A percentile compares a stretch with the other conserved stretches of the same genome.
These are phyloP conservation scores for Phrynocephalus forsythii DNA, from an alignment of 2,797 vertebrate species.

Conservation along the genomic window DNA sequence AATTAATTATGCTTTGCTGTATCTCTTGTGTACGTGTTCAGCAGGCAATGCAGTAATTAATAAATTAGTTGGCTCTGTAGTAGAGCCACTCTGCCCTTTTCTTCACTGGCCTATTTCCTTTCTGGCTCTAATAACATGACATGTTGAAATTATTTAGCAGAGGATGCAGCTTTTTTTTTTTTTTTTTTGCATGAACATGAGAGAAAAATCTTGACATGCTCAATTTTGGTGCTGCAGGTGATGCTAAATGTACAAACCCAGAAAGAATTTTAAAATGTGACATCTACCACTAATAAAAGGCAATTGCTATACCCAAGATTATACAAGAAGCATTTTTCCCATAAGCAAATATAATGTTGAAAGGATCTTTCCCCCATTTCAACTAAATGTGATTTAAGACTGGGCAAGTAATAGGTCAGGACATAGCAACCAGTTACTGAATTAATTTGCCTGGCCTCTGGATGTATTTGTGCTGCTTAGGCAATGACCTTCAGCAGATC, in stretches of 20 bases:
- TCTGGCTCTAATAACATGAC: background rate
- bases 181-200: background rate
- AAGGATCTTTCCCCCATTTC: background rate
- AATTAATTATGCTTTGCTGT: background rate
- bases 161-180: background rate
- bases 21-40: background rate
- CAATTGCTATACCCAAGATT: background rate
- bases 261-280: background rate
- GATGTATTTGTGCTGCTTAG: fast-evolving
- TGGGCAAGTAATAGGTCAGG: background rate
- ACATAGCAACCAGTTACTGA: background rate
- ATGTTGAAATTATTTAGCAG: background rate
- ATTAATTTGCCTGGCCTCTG: fast-evolving
- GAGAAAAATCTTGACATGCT: background rate
- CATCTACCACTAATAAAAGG: background rate
- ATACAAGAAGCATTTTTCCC: background rate
- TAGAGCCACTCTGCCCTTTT: background rate
- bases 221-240: background rate
- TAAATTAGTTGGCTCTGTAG: background rate
- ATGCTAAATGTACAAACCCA: background rate
- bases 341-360: background rate
- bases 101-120: background rate
- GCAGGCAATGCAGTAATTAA: background rate
- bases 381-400: background rate
- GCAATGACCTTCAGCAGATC: background rate